phyloP scores from a whole-genome alignment of 2,888 invertebrate genomes.

The Cataglyphis altisquamis region DNA sequence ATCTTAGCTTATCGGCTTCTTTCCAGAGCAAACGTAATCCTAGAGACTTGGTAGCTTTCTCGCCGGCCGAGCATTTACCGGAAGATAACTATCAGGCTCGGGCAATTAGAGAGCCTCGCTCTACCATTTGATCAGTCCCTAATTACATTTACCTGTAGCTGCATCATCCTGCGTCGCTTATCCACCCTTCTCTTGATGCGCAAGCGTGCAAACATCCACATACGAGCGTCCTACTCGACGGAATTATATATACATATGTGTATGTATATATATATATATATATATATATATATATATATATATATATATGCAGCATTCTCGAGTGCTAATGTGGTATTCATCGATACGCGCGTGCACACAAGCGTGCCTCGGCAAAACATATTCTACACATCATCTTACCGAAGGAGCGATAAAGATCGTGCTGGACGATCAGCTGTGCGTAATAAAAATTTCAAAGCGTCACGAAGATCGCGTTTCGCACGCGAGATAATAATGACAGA shows the following conservation, averaged over 20 bases:
- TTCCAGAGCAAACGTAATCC: slow-evolving; percentile 35
- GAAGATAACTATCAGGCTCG: slow-evolving; percentile 72
- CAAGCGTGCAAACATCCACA: slow-evolving; percentile 17
- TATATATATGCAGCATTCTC: slow-evolving; percentile 73
- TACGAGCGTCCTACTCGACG: neutral
- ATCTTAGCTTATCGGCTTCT: slow-evolving; percentile 22
- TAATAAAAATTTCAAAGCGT: slow-evolving; percentile 12
- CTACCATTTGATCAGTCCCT: slow-evolving; percentile 80
- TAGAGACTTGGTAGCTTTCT: slow-evolving; percentile 46
- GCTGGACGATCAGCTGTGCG: neutral
- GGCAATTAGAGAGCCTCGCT: slow-evolving; percentile 76
- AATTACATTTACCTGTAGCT: slow-evolving; percentile 83
- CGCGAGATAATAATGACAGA: neutral
- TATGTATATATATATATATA: slow-evolving; percentile 55
- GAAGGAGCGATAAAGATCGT: slow-evolving; percentile 25
- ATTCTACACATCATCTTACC: slow-evolving; percentile 27
- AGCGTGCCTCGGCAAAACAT: slow-evolving; percentile 36
- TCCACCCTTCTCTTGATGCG: slow-evolving; percentile 47
- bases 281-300: neutral
- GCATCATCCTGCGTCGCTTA: slow-evolving; percentile 66
- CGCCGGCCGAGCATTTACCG: slow-evolving; percentile 62
- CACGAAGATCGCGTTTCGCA: neutral
- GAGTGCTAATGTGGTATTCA: slow-evolving; percentile 73
- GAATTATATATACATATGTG: slow-evolving; percentile 31
- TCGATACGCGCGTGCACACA: slow-evolving; percentile 33